Base-by-base conservation (phyloP, 1,140 invertebrate species). In the Rhopalosiphum padi region DNA sequence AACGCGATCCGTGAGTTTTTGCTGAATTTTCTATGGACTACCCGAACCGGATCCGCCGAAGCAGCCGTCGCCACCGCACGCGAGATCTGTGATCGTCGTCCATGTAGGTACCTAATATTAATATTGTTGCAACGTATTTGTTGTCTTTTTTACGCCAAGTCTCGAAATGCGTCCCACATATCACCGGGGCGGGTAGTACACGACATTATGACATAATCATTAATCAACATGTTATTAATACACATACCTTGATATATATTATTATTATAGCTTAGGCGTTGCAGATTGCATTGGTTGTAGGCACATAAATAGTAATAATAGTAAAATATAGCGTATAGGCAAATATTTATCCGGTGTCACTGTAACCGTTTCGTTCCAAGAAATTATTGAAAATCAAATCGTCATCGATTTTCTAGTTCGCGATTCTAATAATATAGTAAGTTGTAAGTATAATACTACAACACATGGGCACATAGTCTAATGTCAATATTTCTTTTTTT, bases 91-190 rank as follows among this genome's bases (percentile, higher is more conserved):
- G 46, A 43, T 51, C n/a, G 51, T 46, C 8, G 15, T 53, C 21
- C 23, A n/a, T 15, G 48, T 51, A 51, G 11, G 48, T 51, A 51
- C 48, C 48, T 51, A 18, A 51, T 51, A 22, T 51, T 22, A 7
- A 87, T 22, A 48, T 48, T 21, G 35, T 8, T 9, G 0, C 21
- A 22, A 53, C 21, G 25, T 5, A 85, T 43, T 35, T 0, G 37
- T 23, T 86, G 41, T 87, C 1, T n/a, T 87, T 30, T 87, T 88
- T 88, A n/a, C 46, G 41, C 7, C 23, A 90, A 77, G 30, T 77
- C 89, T 90, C 89, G 89, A 90, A 90, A 68, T 90, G 89, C 89
- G 11, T 77, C 30, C 30, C n/a, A 5, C 30, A 77, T n/a, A 35
- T n/a, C 15, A 51, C n/a, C 4, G 3, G 15, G 15, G 30, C 15